Evolutionary conservation across 2,888 invertebrate genomes (phyloP).

Genomic region (Eupithecia subumbrata): DNA sequence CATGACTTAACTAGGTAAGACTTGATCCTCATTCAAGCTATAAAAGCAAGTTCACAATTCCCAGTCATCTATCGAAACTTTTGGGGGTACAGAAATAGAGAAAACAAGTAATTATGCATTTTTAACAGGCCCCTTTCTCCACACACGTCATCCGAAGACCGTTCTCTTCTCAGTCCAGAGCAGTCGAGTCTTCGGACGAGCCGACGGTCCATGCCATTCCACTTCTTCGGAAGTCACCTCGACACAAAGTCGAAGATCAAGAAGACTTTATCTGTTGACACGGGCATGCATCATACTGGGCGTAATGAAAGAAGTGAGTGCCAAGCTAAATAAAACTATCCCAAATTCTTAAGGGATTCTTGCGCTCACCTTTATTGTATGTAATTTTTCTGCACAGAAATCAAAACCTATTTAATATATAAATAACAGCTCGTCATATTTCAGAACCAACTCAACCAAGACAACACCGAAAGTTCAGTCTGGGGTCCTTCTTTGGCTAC

Average conservation of each 20-base stretch:
- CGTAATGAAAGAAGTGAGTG: slow-evolving; percentile 68
- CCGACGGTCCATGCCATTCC: slow-evolving; percentile 68
- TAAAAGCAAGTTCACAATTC: background rate
- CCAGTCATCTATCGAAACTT: background rate
- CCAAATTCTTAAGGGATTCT: background rate
- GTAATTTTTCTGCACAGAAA: background rate
- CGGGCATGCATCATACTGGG: slow-evolving; percentile 82
- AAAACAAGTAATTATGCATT: background rate
- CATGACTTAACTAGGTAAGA: slow-evolving; percentile 85
- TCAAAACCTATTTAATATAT: background rate
- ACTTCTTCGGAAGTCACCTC: slow-evolving; percentile 77
- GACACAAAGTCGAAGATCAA: slow-evolving; percentile 78
- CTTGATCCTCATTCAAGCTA: background rate
- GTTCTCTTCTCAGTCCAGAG: slow-evolving; percentile 76
- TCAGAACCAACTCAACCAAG: slow-evolving; percentile 55
- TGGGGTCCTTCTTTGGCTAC: slow-evolving; percentile 79
- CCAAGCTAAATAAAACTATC: background rate
- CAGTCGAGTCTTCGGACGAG: slow-evolving; percentile 70
- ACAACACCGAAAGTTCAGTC: slow-evolving; percentile 78
- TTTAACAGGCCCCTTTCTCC: slow-evolving; percentile 74
- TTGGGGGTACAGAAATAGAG: background rate
- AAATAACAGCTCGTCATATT: background rate
- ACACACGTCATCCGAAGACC: slow-evolving; percentile 74
- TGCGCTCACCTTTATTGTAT: background rate
- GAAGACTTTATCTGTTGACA: slow-evolving; percentile 80